phyloP scores from a whole-genome alignment of 92 coral and sea anemone genomes.

The Epizoanthus illoricatus region DNA sequence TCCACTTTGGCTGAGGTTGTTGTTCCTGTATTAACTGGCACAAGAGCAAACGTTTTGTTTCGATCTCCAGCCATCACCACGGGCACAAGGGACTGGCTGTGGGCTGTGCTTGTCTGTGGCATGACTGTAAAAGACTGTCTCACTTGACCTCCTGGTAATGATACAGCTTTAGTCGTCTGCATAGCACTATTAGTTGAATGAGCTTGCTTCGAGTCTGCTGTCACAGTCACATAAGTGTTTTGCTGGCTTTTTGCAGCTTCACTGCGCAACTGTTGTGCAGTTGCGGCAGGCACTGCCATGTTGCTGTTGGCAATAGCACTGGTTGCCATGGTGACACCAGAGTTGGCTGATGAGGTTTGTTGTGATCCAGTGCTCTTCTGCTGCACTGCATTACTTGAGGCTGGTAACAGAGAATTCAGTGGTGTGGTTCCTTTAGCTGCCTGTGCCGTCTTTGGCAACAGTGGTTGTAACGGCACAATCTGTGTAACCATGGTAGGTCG shows the following conservation, averaged over 20 bases:
- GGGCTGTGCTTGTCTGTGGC: conserved; percentile 9
- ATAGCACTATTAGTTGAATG: not conserved
- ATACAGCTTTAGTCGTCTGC: not conserved
- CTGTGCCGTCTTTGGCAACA: conserved; percentile 31
- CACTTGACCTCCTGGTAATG: not conserved
- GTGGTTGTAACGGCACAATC: conserved; percentile 10
- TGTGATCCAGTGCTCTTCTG: not conserved
- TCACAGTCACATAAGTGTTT: not conserved
- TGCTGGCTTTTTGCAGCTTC: not conserved
- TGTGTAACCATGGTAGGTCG: conserved; percentile 27
- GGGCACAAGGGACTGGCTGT: conserved; percentile 8
- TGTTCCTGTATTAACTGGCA: conserved; percentile 32
- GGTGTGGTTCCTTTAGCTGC: conserved; percentile 1
- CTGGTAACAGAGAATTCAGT: conserved; percentile 2
- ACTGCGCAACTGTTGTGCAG: conserved; percentile 12
- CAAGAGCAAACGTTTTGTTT: conserved; percentile 38
- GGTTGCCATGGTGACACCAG: not conserved
- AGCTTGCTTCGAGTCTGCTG: not conserved
- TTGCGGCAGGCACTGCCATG: conserved; percentile 8
- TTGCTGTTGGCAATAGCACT: conserved; percentile 6
- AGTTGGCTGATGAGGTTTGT: not conserved
- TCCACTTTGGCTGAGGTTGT: conserved; percentile 2
- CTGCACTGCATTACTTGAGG: not conserved
- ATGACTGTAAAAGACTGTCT: conserved; percentile 26
- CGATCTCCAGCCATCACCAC: conserved; percentile 33